phyloP scores from a whole-genome alignment of 2,113 vertebrate species.

The Bungarus multicinctus region DNA sequence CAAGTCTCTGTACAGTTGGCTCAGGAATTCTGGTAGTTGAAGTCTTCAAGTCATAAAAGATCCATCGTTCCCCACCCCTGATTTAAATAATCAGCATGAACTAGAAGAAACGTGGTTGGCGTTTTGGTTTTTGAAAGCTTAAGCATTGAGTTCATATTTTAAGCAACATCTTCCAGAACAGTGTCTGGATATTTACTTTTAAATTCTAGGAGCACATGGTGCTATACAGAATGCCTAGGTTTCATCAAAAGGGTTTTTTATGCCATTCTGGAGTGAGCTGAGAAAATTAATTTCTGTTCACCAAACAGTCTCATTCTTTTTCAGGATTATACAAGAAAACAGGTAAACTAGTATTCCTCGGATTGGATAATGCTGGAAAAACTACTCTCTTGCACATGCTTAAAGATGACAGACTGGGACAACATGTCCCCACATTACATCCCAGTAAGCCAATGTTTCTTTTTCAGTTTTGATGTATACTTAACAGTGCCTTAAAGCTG shows the following conservation, averaged over 20 bases:
- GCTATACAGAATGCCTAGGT: not conserved
- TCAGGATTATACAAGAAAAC: conserved; percentile 97
- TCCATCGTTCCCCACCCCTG: not conserved
- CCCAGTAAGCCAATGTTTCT: conserved; percentile 84
- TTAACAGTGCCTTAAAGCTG: not conserved
- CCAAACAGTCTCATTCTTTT: conserved; percentile 41
- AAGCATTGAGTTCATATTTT: not conserved
- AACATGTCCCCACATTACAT: conserved; percentile 95
- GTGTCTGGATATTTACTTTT: not conserved
- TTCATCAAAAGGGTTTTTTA: not conserved
- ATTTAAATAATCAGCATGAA: not conserved
- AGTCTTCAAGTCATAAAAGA: not conserved
- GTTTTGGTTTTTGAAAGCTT: not conserved
- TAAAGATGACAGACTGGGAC: conserved; percentile 97
- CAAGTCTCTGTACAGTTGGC: not conserved
- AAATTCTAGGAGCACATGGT: not conserved
- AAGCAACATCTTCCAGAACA: not conserved
- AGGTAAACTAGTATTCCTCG: conserved; percentile 97
- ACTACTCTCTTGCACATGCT: conserved; percentile 98
- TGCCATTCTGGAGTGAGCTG: not conserved
- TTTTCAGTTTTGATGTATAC: not conserved
- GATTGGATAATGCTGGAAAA: conserved; percentile 98
- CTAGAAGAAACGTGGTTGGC: not conserved
- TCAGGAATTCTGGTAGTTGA: not conserved
- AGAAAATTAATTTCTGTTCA: conserved; percentile 5